Conservation (phyloP, 1,140 invertebrate genomes). For the Bombus sylvicola region DNA sequence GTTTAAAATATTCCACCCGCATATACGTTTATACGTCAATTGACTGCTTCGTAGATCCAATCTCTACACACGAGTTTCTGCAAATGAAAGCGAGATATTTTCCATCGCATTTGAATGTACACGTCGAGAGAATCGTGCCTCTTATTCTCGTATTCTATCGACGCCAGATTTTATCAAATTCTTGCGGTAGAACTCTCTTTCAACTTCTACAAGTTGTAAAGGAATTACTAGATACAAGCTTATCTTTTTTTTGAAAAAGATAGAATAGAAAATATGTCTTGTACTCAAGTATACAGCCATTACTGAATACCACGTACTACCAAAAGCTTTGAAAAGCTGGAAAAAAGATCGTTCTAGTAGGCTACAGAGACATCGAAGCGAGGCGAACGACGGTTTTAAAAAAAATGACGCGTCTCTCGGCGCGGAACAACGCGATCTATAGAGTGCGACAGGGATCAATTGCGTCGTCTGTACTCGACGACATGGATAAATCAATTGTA, state of each 20-base stretch:
- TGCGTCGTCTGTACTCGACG: constrained; percentile 34
- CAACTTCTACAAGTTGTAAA: neutral
- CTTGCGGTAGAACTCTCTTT: neutral
- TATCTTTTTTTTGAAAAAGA: no score
- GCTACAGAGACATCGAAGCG: neutral
- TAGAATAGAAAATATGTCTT: neutral
- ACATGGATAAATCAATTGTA: constrained; percentile 66
- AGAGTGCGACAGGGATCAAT: constrained; percentile 45
- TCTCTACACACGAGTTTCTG: neutral
- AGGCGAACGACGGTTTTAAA: neutral
- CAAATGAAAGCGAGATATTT: constrained; percentile 4
- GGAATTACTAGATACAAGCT: no score
- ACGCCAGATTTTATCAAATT: neutral
- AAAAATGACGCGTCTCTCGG: constrained; percentile 32
- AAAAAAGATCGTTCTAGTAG: neutral
- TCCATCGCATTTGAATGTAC: neutral
- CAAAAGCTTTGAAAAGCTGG: neutral
- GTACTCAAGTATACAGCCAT: neutral
- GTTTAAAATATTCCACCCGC: constrained; percentile 16
- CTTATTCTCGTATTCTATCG: neutral
- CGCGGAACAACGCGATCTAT: neutral
- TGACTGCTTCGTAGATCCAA: constrained; percentile 5
- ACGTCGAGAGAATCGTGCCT: neutral
- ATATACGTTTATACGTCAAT: neutral
- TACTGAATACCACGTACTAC: no score